phyloP scores from a whole-genome alignment of 2,888 invertebrate genomes.

The Drosophila peninsularis region DNA sequence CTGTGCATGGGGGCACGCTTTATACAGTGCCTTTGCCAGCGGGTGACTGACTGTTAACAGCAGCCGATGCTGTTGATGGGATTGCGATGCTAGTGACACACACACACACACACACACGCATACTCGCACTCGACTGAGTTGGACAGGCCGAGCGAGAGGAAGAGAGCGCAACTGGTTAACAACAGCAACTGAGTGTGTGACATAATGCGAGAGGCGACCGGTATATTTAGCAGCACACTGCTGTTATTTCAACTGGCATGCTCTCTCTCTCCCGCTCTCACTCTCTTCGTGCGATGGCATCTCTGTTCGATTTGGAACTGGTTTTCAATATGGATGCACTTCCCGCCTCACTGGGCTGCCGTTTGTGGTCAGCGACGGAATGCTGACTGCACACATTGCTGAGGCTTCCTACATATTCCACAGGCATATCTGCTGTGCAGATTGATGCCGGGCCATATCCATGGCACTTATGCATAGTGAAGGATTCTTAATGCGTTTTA shows the following conservation, averaged over 20 bases:
- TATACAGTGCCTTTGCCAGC: slow-evolving; percentile 30
- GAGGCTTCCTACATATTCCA: slow-evolving; percentile 46
- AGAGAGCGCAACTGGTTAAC: slow-evolving; percentile 55
- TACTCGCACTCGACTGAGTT: background rate
- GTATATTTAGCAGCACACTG: slow-evolving; percentile 56
- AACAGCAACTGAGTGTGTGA: slow-evolving; percentile 48
- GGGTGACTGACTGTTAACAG: slow-evolving; percentile 61
- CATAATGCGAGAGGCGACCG: slow-evolving; percentile 42
- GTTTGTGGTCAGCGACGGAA: slow-evolving; percentile 53
- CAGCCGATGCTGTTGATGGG: slow-evolving; percentile 52
- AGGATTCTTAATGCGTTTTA: slow-evolving; percentile 60
- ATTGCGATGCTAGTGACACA: slow-evolving; percentile 30
- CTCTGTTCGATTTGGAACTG: slow-evolving; percentile 50
- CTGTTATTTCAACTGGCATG: slow-evolving; percentile 35
- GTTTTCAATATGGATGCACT: slow-evolving; percentile 49
- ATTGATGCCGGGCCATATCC: slow-evolving; percentile 53
- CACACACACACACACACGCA: slow-evolving; percentile 12
- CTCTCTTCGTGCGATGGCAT: slow-evolving; percentile 22
- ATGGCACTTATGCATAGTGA: slow-evolving; percentile 42
- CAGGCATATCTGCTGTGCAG: slow-evolving; percentile 28
- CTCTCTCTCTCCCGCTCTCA: background rate
- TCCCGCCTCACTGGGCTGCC: slow-evolving; percentile 36
- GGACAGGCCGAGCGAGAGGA: slow-evolving; percentile 3
- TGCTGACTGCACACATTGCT: slow-evolving; percentile 52
- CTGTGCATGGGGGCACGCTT: slow-evolving; percentile 24